Evolutionary conservation across 35 echinoderm and acorn worm species (phyloP), one percentile per base, ranked within the genome.

Genomic region (Stichopus chloronotus): DNA sequence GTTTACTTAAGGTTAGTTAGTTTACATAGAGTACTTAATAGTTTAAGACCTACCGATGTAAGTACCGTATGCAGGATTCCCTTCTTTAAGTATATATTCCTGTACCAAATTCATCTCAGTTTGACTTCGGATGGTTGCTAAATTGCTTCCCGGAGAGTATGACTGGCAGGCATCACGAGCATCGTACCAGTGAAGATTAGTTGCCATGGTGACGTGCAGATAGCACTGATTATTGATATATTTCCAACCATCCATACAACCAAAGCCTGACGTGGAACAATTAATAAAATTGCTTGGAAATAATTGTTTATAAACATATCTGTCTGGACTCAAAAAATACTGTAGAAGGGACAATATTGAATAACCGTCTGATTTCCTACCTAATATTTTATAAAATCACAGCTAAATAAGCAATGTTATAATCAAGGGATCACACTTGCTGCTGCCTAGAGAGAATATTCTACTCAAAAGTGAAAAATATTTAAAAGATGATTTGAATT

Each of bases 211-310:
- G 5, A 74, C 69, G 19, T 74, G 69, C 7, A 16, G 17, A n/a
- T 74, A 74, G 69, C 69, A 74, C 69, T n/a, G 69, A n/a, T 74
- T 74, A 74, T 74, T 74, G 69, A 74, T 74, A 14, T 20, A 14
- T 7, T 74, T 74, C 69, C 69, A 74, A 74, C 69, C 69, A n/a
- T 74, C 69, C 69, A 74, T 74, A n/a, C 69, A 74, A 74, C 11
- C 69, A 74, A 20, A 20, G 69, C 22, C 7, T 74, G 17, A 16
- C 22, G 69, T 61, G 22, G 22, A 74, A 20, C 19, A 74, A 74
- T 7, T 74, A 74, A 61, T 14, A 61, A 43, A 0, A 43, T 43
- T 43, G 30, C 30, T 43, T 43, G 30, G 30, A 43, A 43, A 43
- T 43, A 43, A 43, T 43, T 43, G 30, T 43, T 43, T 43, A 43